Evolutionary conservation across 2,888 invertebrate genomes (phyloP), one percentile per base, ranked within the genome.

Genomic region (Thereva unica): DNA sequence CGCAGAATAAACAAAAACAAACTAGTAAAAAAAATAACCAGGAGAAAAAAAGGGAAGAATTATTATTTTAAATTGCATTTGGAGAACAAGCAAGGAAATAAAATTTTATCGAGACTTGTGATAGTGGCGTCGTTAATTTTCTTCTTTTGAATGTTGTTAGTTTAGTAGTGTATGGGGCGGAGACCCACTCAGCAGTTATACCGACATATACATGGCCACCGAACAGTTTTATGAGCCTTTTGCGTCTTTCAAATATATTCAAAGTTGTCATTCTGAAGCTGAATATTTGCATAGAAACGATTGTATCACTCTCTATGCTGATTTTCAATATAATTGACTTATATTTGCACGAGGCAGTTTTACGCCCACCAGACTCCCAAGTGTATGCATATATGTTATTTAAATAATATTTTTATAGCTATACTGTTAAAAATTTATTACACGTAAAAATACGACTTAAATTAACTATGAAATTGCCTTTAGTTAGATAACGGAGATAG

Each of bases 281-380:
- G 34, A 50, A 49, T 41, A 61, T 61, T 61, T 61, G 61, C 61
- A 61, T 61, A 61, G 61, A 61, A 61, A 61, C 61, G 61, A 61
- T 61, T 49, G 50, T 61, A 61, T 61, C 61, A 61, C 61, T 49
- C 37, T n/a, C 61, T 50, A 41, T 23, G 61, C 61, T 61, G 34
- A 50, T 61, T 61, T 61, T 50, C 61, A 61, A 61, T 61, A 50
- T 61, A 61, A 61, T 61, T 61, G 61, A 61, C 49, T 61, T 61
- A 61, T 61, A 50, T 61, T 61, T 61, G 61, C 61, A 61, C 50
- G 50, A 61, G 50, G 50, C 50, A 61, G 50, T 37, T 61, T 41
- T 41, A 61, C 61, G 61, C 61, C 61, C 50, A 61, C 61, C 40
- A 23, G 23, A 23, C 23, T 23, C 23, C 1, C 23, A 23, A 23